Base-by-base conservation (phyloP, 2,888 invertebrate genomes). In the Bembecia ichneumoniformis region DNA sequence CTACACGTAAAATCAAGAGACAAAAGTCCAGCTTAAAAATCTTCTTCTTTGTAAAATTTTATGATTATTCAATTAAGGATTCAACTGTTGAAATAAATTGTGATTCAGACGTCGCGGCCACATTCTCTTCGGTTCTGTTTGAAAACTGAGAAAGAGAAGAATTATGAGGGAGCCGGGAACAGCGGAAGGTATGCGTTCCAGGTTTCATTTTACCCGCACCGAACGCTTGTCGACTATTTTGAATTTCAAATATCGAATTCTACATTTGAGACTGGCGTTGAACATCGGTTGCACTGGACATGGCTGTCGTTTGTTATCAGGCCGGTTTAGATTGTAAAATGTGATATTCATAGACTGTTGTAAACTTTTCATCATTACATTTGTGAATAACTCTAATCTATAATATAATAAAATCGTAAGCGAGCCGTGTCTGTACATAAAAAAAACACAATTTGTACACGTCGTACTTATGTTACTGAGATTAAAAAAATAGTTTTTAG, bases 191-290 rank as follows among this genome's bases (percentile, higher is more conserved):
- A 40, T 40, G n/a, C 40, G 13, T 40, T 67, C 71, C 64, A 62
- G 68, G 63, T 68, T 68, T 68, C 64, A 67, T 67, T 63, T 46
- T 56, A 59, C 56, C 66, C 58, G 70, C 60, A 14, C 15, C 20
- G 40, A 51, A 43, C 66, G 70, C 63, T 69, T 68, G 72, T 64
- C 63, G 66, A 68, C 68, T 79, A 75, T 81, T 86, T 86, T 84
- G 82, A 82, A 84, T 69, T 84, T 84, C 83, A 83, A 84, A 86
- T 84, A 75, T 73, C 66, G 68, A 77, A 71, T 79, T 86, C 81
- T 82, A 79, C 80, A 86, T 84, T 82, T 64, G 74, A 67, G 81
- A 82, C 82, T 77, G 72, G 74, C 75, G 70, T 63, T 60, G 62
- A 73, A 71, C 71, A 67, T 64, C 63, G 62, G 65, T 61, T 57